Evolutionary conservation across 2,888 invertebrate species (phyloP), one percentile per base, ranked within the genome.

Genomic region (Cynaeus angustus): DNA sequence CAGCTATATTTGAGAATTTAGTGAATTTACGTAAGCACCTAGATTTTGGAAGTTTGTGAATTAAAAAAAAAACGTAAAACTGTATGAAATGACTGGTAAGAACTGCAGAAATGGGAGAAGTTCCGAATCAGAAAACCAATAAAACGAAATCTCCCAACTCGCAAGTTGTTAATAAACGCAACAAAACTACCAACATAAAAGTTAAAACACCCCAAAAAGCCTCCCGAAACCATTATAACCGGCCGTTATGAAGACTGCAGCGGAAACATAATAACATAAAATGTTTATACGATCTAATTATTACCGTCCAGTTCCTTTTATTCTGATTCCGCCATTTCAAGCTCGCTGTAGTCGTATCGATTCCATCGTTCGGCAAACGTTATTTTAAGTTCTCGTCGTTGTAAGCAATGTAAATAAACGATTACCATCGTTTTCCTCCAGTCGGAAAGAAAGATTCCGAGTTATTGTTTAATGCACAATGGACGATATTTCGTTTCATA

Each of bases 401-500:
- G 21, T 21, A 21, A 21, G 14, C n/a, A 12, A 43, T 12, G 43
- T 13, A 43, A 43, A 43, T 12, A 43, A 43, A 43, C 14, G 43
- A 43, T 43, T 43, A 13, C 14, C 12, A 13, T 43, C 43, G 12
- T 7, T 43, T 43, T 10, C 37, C 37, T 37, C 14, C 12, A 13
- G 2, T 13, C n/a, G 1, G 5, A 12, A 12, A n/a, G 12, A 10
- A 12, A n/a, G 12, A 43, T 12, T n/a, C 7, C 10, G 12, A 43
- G 43, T 43, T 43, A 13, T 43, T 43, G 33, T 33, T 43, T 13
- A 43, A 43, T 10, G 12, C 10, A 43, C 43, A 43, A 43, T 43
- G 43, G 43, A 43, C 43, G n/a, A 10, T 43, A 13, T 43, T 43
- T 10, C 43, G 10, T 43, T 43, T 43, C 12, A 43, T 13, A 43